Conservation (phyloP, 2,797 vertebrate genomes). For the Macropodus opercularis region DNA sequence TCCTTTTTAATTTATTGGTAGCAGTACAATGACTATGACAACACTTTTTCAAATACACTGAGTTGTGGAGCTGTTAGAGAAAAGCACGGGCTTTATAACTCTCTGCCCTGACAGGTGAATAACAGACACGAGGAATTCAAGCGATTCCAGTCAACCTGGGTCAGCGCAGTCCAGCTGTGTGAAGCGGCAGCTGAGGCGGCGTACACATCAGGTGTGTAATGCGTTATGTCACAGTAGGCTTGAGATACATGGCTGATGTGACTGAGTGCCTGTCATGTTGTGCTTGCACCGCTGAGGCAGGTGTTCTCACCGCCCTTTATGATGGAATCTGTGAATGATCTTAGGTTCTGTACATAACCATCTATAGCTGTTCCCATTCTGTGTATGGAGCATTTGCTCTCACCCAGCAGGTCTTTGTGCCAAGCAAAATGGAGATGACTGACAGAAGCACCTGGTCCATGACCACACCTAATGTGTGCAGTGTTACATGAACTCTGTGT, state of each 20-base stretch:
- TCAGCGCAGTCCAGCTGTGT: constrained; percentile 87
- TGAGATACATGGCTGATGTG: not conserved
- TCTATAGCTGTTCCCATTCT: constrained; percentile 33
- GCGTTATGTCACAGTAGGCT: not conserved
- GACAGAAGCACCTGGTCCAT: constrained; percentile 47
- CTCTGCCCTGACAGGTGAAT: constrained; percentile 78
- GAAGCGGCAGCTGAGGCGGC: constrained; percentile 93
- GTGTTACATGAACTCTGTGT: constrained; percentile 27
- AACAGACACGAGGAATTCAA: constrained; percentile 85
- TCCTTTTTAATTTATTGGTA: not conserved
- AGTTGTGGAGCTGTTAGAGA: not conserved
- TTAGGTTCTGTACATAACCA: constrained; percentile 14
- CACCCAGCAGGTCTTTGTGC: constrained; percentile 45
- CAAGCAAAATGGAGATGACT: constrained; percentile 42
- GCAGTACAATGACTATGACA: not conserved
- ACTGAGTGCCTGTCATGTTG: constrained; percentile 4
- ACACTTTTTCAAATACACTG: not conserved
- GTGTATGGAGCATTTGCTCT: constrained; percentile 43
- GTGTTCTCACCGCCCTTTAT: constrained; percentile 22
- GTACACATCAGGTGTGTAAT: constrained; percentile 85
- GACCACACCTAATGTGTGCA: constrained; percentile 23
- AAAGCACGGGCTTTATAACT: constrained; percentile 5
- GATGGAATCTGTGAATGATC: constrained; percentile 25
- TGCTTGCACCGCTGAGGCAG: constrained; percentile 9
- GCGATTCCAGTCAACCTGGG: constrained; percentile 88